Conservation (phyloP, 2,113 vertebrate genomes). For the Abramis brama region DNA sequence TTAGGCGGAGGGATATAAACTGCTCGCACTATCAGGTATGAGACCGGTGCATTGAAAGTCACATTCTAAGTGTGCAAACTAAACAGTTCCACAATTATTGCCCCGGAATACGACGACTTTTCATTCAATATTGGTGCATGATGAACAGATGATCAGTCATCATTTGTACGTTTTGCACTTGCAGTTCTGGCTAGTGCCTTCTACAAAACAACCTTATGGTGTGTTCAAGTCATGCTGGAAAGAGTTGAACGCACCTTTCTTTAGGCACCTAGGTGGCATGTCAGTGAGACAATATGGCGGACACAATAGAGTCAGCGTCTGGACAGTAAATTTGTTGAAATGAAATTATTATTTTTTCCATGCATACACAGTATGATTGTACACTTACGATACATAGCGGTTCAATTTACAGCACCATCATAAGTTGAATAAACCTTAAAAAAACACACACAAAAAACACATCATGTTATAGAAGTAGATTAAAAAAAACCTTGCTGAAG, state of each 20-base stretch:
- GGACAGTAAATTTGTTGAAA: background rate
- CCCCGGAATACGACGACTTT: background rate
- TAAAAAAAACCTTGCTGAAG: background rate
- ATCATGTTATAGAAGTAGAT: background rate
- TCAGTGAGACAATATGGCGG: background rate
- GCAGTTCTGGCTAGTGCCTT: too few relatives aligned
- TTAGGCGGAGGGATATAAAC: slow-evolving; percentile 81
- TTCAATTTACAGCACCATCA: background rate
- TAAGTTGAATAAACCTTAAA: background rate
- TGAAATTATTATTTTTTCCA: background rate
- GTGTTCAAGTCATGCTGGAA: background rate
- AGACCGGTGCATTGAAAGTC: background rate
- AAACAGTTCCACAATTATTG: background rate
- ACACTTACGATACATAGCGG: background rate
- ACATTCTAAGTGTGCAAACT: background rate
- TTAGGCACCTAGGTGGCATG: background rate
- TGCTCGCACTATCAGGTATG: background rate
- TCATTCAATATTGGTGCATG: background rate
- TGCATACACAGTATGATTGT: background rate
- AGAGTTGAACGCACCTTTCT: background rate
- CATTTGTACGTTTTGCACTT: background rate
- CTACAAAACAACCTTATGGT: background rate
- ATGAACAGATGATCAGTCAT: background rate
- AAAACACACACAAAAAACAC: background rate
- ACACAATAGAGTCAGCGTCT: background rate